A percentile compares a stretch with the other conserved stretches of the same genome.
phyloP scores from a whole-genome alignment of 2,797 vertebrate genomes.

The Falco columbarius region DNA sequence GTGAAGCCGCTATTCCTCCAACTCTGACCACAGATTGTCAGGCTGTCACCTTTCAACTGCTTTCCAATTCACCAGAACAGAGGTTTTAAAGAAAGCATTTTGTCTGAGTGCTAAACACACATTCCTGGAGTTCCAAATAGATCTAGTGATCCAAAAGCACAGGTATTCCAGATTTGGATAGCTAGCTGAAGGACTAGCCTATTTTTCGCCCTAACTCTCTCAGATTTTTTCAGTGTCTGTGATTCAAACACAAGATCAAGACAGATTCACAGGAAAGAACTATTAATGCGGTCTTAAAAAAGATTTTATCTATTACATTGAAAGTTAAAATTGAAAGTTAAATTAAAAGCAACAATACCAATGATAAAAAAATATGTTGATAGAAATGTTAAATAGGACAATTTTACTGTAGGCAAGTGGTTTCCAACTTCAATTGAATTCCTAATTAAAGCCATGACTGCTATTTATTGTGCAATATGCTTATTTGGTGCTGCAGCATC shows the following conservation, averaged over 20 bases:
- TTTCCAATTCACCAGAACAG: neutral
- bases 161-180: neutral
- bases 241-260: neutral
- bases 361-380: slow-evolving; percentile 73
- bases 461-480: slow-evolving; percentile 79
- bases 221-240: neutral
- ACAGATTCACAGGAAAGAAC: neutral
- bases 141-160: neutral
- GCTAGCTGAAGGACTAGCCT: neutral
- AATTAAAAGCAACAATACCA: slow-evolving; percentile 70
- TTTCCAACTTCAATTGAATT: slow-evolving; percentile 76
- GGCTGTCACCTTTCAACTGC: neutral
- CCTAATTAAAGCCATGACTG: slow-evolving; percentile 78
- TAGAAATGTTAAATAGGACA: slow-evolving; percentile 77
- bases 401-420: slow-evolving; percentile 77
- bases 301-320: slow-evolving; percentile 45
- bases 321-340: slow-evolving; percentile 67
- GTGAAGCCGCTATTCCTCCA: neutral
- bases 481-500: slow-evolving; percentile 74
- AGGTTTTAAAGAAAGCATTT: neutral
- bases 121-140: neutral
- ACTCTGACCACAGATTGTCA: neutral
- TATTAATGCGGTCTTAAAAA: slow-evolving; percentile 1
- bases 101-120: neutral
- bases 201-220: neutral